Evolutionary conservation across 2,888 invertebrate genomes (phyloP).

Genomic region (Lysandra coridon): DNA sequence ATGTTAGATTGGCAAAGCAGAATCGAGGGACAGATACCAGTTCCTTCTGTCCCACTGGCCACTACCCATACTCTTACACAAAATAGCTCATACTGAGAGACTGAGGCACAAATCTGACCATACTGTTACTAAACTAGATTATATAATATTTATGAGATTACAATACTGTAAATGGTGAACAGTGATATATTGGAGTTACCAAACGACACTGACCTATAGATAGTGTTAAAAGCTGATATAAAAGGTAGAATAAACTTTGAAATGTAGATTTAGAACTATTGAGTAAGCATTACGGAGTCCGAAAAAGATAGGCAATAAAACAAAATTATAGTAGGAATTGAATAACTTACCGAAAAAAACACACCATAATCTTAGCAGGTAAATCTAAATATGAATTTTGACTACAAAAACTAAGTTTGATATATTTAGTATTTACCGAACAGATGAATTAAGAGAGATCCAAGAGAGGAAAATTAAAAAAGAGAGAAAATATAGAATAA

Average conservation of each 20-base stretch:
- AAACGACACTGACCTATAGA: neutral
- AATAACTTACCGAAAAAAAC: no score
- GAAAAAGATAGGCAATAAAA: no score
- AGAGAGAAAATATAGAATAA: no score
- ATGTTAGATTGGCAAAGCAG: neutral
- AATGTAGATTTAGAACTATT: neutral
- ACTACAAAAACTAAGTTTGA: no score
- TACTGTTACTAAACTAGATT: neutral
- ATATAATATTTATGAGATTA: conserved; percentile 17
- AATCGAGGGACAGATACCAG: neutral
- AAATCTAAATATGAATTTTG: no score
- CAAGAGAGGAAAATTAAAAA: no score
- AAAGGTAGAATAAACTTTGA: neutral
- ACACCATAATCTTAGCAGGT: no score
- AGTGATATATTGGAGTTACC: neutral
- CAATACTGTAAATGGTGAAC: neutral
- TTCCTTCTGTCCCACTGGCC: neutral
- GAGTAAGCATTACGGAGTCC: no score
- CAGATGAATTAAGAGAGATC: no score
- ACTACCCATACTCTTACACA: neutral
- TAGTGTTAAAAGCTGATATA: neutral
- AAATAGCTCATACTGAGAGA: neutral
- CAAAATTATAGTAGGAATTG: no score
- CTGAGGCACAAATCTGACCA: neutral
- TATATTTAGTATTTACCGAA: no score